Conservation (phyloP, 1,140 invertebrate genomes). For the Aradophagus sp. region DNA sequence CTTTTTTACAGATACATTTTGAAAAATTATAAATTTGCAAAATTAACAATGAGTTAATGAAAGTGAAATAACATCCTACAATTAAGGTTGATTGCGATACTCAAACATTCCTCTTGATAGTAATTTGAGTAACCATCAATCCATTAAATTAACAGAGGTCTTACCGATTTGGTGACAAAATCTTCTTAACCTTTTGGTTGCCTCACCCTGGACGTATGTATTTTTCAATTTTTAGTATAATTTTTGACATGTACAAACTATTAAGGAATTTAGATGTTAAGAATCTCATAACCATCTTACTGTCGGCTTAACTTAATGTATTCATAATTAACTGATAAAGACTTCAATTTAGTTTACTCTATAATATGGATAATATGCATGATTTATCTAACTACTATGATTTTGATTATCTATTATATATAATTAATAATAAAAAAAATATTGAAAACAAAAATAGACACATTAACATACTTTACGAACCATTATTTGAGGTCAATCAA, state of each 20-base stretch:
- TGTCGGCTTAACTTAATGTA: no score
- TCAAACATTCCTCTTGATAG: constrained; percentile 29
- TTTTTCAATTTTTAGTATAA: constrained; percentile 47
- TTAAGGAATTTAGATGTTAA: constrained; percentile 42
- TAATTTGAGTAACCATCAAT: constrained; percentile 25
- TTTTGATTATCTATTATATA: no score
- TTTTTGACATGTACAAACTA: constrained; percentile 50
- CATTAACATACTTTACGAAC: no score
- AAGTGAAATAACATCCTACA: constrained; percentile 6
- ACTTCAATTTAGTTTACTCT: no score
- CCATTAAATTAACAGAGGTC: constrained; percentile 47
- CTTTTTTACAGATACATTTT: no score
- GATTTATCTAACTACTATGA: no score
- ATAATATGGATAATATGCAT: no score
- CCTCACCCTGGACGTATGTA: constrained; percentile 47
- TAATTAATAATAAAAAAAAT: no score
- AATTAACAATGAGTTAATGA: constrained; percentile 8
- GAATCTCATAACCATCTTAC: constrained; percentile 34
- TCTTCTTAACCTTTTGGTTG: constrained; percentile 50
- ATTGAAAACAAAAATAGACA: no score
- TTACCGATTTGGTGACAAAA: constrained; percentile 48
- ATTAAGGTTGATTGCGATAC: constrained; percentile 17
- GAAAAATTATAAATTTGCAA: constrained; percentile 1
- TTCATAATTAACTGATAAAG: no score
- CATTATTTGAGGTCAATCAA: no score